Evolutionary conservation across 1,140 invertebrate species (phyloP).

Genomic region (Luehdorfia chinensis): DNA sequence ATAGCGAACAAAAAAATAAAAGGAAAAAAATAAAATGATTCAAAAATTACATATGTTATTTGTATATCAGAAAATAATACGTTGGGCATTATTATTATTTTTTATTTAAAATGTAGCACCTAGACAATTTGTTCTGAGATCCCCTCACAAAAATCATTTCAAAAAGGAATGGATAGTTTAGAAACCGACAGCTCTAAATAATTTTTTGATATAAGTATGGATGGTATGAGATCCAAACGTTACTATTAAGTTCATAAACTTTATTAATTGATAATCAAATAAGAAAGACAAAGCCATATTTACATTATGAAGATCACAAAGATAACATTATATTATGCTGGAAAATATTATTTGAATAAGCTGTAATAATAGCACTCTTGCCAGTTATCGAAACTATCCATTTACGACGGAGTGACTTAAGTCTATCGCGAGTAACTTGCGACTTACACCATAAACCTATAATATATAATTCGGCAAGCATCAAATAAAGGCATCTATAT

Average conservation of each 20-base stretch:
- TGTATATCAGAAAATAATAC: too few species aligned
- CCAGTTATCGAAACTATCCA: slow-evolving; percentile 10
- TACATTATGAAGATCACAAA: too few species aligned
- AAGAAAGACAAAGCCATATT: too few species aligned
- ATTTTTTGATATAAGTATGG: too few species aligned
- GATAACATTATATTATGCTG: too few species aligned
- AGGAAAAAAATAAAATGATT: too few species aligned
- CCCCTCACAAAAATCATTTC: slow-evolving; percentile 45
- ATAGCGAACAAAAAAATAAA: too few species aligned
- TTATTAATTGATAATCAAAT: too few species aligned
- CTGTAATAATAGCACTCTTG: too few species aligned
- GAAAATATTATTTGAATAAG: too few species aligned
- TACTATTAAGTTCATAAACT: neutral
- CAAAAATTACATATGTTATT: too few species aligned
- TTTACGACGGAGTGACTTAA: slow-evolving; percentile 12
- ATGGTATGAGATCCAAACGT: too few species aligned
- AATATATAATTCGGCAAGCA: slow-evolving; percentile 17
- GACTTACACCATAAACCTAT: slow-evolving; percentile 10
- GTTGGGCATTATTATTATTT: slow-evolving; percentile 33
- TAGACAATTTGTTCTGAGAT: slow-evolving; percentile 63
- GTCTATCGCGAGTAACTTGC: neutral
- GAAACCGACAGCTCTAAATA: slow-evolving; percentile 24
- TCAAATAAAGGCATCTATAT: neutral
- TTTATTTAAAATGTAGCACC: slow-evolving; percentile 65
- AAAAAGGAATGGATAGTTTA: slow-evolving; percentile 27